Evolutionary conservation across 2,888 invertebrate species (phyloP), one percentile per base, ranked within the genome.

Genomic region (Drepana falcataria): DNA sequence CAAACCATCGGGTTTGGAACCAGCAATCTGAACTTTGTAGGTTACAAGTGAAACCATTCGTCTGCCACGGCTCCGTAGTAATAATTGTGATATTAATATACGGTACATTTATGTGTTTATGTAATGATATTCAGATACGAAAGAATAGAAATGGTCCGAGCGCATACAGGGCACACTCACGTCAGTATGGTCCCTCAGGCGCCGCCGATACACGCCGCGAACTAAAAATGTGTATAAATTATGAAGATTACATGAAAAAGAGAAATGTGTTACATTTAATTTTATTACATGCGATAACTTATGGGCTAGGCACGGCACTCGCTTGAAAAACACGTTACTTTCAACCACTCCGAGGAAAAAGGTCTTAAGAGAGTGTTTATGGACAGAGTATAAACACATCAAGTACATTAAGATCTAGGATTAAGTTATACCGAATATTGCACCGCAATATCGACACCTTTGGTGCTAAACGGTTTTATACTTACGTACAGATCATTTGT

Each of bases 261-360:
- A 90, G 87, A 89, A 90, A 91, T 89, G 88, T 89, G 89, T 85
- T 89, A 89, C 89, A 91, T 90, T 91, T 90, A 89, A 91, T 90
- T 90, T 91, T 91, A 90, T 91, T 91, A 89, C 89, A 84, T 76
- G 80, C 88, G 83, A 91, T 90, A 90, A 91, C 81, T 90, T 90
- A 89, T 87, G 83, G 77, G 67, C 85, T 88, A 86, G 90, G 79
- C 77, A 73, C 81, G 77, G 85, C 83, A 77, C 83, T 87, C 77
- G 78, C 79, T 87, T 77, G 85, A 83, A 83, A 85, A 89, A 88
- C 88, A 83, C 69, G 87, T 85, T 85, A 73, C 72, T 59, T 53
- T 60, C 56, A 59, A 52, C 53, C 51, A 21, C 48, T 49, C 59
- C 58, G 57, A 52, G 56, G 53, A 64, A 60, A 56, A 77, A 72